Base-by-base conservation (phyloP, 2,797 vertebrate species). In the Diplodus puntazzo region DNA sequence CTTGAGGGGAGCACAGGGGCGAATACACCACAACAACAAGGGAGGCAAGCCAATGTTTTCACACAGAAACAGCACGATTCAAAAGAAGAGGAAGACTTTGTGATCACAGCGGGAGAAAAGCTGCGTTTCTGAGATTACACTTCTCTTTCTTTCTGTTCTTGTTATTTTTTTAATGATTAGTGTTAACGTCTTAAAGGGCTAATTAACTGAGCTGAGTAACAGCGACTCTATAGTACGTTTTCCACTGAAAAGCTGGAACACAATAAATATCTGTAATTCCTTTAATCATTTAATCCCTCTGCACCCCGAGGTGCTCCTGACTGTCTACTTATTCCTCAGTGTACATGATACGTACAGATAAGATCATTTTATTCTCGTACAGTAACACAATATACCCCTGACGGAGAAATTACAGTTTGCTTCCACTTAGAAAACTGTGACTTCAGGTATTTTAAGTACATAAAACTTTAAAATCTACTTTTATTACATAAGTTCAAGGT, bases 61-160 rank as follows among this genome's bases (percentile, higher is more conserved):
- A 67, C 42, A 68, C 3, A 42, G 46, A 61, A 57, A 59, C 0
- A 0, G 49, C 43, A 45, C 4, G 66, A 42, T 34, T 75, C 4
- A 39, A 67, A 21, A 48, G 23, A 62, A 39, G 39, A 39, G 11
- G 39, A 64, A 83, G 30, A 68, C 45, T 62, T 68, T 64, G 39
- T 2, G 49, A 62, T 73, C 9, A 27, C 23, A 52, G 39, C 20
- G 16, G 50, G 45, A 58, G 34, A 52, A 64, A 50, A 64, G 11
- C 39, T 61, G 45, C 3, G 27, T 62, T 58, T 39, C 55, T 23
- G 13, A 42, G 18, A 34, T 46, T 43, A 59, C 11, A 45, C 14
- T 34, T 11, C 39, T 39, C 39, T 34, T 10, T 1, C 1, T 18
- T 30, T 64, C 5, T 49, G 9, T 43, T 46, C 11, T 53, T 58